Conservation (phyloP, 1,140 invertebrate species). For the Drosophila lacteicornis region DNA sequence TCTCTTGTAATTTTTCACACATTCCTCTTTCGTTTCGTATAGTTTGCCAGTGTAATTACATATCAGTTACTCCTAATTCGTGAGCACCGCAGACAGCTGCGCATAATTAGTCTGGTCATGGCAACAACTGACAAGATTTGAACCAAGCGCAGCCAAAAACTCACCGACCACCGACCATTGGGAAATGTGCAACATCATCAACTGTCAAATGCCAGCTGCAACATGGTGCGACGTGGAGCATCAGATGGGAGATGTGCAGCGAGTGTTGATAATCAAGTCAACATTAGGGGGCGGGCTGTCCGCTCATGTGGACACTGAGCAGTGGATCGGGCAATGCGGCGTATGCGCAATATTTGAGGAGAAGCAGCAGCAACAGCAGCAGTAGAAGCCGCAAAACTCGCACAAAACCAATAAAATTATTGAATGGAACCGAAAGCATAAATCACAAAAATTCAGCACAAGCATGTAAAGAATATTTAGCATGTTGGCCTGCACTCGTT, state of each 20-base stretch:
- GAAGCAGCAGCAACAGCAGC: constrained; percentile 17
- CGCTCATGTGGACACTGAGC: constrained; percentile 61
- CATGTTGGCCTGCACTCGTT: constrained; percentile 22
- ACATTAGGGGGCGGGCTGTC: constrained; percentile 54
- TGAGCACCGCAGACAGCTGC: constrained; percentile 6
- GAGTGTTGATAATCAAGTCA: constrained; percentile 77
- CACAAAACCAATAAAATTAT: constrained; percentile 67
- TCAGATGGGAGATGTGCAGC: constrained; percentile 65
- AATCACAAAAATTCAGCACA: constrained; percentile 37
- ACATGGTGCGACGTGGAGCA: constrained; percentile 54
- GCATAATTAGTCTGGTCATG: constrained; percentile 46
- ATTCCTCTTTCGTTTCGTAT: not conserved
- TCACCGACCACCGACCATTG: constrained; percentile 26
- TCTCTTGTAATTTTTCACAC: not conserved
- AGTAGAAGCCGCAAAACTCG: constrained; percentile 37
- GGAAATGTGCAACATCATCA: constrained; percentile 69
- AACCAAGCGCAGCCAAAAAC: constrained; percentile 14
- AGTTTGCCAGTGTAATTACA: not conserved
- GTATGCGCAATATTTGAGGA: constrained; percentile 64
- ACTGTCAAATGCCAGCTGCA: constrained; percentile 70
- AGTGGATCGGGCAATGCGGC: constrained; percentile 51
- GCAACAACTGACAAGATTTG: constrained; percentile 14
- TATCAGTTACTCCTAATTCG: constrained; percentile 3
- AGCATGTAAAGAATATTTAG: constrained; percentile 42
- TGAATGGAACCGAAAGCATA: constrained; percentile 42